A percentile compares a stretch with the other conserved stretches of the same genome.
phyloP scores from a whole-genome alignment of 2,797 vertebrate genomes.

The Tarsius wallacei region DNA sequence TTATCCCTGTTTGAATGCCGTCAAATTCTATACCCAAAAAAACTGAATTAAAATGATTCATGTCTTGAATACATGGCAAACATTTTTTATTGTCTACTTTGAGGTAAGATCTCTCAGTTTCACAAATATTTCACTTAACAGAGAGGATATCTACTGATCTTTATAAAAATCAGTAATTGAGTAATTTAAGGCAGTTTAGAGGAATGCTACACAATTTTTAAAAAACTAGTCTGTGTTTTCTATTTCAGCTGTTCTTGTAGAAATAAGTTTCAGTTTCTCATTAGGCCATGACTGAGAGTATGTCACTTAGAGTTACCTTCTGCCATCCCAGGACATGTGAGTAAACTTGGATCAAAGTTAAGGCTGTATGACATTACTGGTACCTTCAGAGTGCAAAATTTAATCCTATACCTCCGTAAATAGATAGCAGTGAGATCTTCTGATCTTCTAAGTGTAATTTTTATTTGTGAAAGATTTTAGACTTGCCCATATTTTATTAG shows the following conservation, averaged over 20 bases:
- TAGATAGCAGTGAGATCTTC: constrained; percentile 42
- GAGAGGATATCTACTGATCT: constrained; percentile 79
- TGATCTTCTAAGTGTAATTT: constrained; percentile 59
- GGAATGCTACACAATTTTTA: background rate
- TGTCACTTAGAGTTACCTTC: constrained; percentile 69
- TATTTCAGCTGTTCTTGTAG: constrained; percentile 82
- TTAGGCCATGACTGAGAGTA: constrained; percentile 53
- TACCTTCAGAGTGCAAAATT: constrained; percentile 64
- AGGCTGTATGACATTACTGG: constrained; percentile 19
- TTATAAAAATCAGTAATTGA: constrained; percentile 70
- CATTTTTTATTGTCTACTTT: constrained; percentile 56
- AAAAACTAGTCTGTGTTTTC: constrained; percentile 46
- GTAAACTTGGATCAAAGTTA: constrained; percentile 68
- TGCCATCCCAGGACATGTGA: constrained; percentile 54
- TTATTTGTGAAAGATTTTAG: constrained; percentile 69
- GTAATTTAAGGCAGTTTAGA: constrained; percentile 23
- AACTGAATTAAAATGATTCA: constrained; percentile 44
- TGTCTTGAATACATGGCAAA: constrained; percentile 47
- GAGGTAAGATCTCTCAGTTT: background rate
- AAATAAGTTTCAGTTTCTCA: constrained; percentile 86
- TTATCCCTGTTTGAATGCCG: constrained; percentile 51
- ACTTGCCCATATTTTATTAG: constrained; percentile 25
- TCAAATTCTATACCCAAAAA: constrained; percentile 54
- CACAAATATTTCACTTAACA: constrained; percentile 64
- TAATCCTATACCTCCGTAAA: constrained; percentile 47